phyloP scores from a whole-genome alignment of 2,797 vertebrate genomes.

The Gambusia yucatana region DNA sequence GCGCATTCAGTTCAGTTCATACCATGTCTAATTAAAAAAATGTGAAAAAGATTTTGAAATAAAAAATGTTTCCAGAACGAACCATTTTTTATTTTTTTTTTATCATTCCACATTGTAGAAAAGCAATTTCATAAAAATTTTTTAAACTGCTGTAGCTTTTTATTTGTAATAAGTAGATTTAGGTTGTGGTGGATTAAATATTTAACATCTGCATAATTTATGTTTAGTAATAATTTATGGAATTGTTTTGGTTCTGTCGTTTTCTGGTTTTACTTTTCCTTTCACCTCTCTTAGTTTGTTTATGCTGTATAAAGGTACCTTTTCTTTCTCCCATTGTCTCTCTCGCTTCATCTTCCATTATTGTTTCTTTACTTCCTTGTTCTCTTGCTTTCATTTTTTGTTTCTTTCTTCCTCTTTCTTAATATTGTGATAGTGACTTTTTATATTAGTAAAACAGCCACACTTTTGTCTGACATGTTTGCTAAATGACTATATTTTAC shows the following conservation, averaged over 20 bases:
- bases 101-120: too few species aligned
- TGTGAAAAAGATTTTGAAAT: not conserved
- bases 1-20: too few species aligned
- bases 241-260: not conserved
- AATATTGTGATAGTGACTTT: too few species aligned
- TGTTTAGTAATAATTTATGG: not conserved
- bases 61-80: too few species aligned
- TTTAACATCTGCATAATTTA: not conserved
- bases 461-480: not conserved
- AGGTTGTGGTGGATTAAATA: not conserved
- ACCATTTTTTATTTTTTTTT: too few species aligned
- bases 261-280: not conserved
- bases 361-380: not conserved
- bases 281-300: not conserved
- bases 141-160: not conserved
- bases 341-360: not conserved
- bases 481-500: conserved; percentile 11
- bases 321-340: not conserved
- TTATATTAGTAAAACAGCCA: conserved; percentile 3
- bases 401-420: not conserved
- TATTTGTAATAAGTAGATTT: not conserved
- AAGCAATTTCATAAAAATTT: not conserved
- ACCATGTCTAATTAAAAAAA: not conserved
- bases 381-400: too few species aligned
- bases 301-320: not conserved